These are phyloP conservation scores for Tenodera sinensis DNA, from an alignment of 2,888 invertebrate species.

Conservation along the genomic window DNA sequence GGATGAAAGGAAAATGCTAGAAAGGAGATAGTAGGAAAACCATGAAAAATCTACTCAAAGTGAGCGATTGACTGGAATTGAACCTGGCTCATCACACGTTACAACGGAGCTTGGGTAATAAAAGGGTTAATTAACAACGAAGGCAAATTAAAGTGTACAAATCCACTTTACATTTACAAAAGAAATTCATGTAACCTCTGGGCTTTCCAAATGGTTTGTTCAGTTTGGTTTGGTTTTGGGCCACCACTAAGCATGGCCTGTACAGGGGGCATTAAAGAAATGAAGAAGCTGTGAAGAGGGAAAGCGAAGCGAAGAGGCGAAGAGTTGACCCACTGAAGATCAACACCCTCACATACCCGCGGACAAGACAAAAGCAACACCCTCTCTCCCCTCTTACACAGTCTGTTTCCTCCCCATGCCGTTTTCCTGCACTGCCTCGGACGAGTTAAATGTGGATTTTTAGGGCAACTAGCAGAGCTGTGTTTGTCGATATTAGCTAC, in stretches of 20 bases:
- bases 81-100: no score
- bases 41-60: no score
- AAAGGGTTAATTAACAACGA: no score
- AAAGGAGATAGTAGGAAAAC: no score
- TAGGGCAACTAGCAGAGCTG: background rate
- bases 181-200: background rate
- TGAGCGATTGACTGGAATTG: no score
- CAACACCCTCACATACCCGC: background rate
- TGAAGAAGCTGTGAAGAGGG: background rate
- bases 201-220: background rate
- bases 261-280: background rate
- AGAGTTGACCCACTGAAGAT: constrained; percentile 4
- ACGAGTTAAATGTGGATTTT: background rate
- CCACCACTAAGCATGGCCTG: background rate
- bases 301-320: background rate
- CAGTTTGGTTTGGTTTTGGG: background rate
- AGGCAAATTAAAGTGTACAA: no score
- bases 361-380: background rate
- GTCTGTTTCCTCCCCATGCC: background rate
- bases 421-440: background rate
- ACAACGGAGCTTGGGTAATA: no score
- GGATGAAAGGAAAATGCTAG: no score
- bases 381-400: background rate
- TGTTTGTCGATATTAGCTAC: no score
- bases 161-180: background rate